These are phyloP conservation scores for Homalodisca vitripennis DNA, from an alignment of 1,140 invertebrate species.

Conservation along the genomic window DNA sequence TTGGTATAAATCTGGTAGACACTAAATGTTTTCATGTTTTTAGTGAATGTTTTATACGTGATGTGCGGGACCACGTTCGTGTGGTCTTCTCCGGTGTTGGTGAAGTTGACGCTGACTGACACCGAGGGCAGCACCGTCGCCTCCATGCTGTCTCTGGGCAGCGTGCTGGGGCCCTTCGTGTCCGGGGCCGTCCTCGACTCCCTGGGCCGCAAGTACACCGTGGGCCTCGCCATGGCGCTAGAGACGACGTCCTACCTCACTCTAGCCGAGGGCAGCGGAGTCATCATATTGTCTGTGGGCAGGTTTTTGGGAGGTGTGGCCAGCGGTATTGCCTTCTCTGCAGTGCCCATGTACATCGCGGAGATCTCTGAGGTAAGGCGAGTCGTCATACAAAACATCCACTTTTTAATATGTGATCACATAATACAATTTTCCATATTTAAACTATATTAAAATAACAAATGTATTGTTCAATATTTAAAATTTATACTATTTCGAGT, in stretches of 20 bases:
- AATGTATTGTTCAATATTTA: too few species aligned
- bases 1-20: too few species aligned
- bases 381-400: too few species aligned
- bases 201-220: too few species aligned
- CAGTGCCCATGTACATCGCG: not conserved
- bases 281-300: not conserved
- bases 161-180: not conserved
- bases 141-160: not conserved
- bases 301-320: constrained; percentile 6
- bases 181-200: not conserved
- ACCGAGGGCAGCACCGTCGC: not conserved
- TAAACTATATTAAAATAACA: too few species aligned
- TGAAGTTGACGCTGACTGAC: not conserved
- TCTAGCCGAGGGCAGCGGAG: not conserved
- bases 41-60: not conserved
- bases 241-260: not conserved
- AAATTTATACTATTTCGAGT: too few species aligned
- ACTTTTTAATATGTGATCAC: too few species aligned
- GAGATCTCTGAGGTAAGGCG: constrained; percentile 18
- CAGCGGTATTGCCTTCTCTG: constrained; percentile 1
- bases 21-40: too few species aligned
- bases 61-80: constrained; percentile 3
- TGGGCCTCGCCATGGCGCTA: not conserved
- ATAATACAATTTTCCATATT: too few species aligned
- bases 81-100: constrained; percentile 1